These are phyloP conservation scores for Lucilia sericata DNA, from an alignment of 1,140 invertebrate species.

Conservation along the genomic window DNA sequence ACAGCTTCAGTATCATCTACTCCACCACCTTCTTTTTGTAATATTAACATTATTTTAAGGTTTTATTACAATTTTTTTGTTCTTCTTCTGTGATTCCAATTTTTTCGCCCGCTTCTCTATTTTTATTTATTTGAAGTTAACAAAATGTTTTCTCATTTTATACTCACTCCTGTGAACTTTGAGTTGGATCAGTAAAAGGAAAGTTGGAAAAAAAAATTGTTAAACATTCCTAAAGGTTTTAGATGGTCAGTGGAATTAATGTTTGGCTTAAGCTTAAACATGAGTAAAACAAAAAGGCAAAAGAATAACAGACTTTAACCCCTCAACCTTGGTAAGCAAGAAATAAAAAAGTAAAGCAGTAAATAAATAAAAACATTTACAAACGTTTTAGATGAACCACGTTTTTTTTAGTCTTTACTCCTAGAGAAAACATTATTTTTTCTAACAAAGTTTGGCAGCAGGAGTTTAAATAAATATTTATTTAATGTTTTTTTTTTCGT, in stretches of 20 bases:
- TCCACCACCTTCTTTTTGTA: neutral
- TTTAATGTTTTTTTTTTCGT: neutral
- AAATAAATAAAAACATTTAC: neutral
- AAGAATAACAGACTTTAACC: neutral
- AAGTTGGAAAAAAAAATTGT: neutral
- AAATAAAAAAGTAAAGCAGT: neutral
- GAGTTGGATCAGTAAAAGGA: too few relatives aligned
- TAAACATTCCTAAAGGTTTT: conserved; percentile 6
- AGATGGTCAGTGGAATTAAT: conserved; percentile 20
- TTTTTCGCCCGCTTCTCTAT: neutral
- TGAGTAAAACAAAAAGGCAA: neutral
- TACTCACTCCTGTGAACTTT: neutral
- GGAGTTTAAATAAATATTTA: neutral
- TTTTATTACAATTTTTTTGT: neutral
- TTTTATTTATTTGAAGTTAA: conserved; percentile 7
- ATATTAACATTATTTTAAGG: conserved; percentile 21
- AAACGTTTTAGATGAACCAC: too few relatives aligned
- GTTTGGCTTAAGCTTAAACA: conserved; percentile 21
- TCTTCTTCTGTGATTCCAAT: neutral
- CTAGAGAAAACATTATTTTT: too few relatives aligned
- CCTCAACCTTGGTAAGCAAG: neutral
- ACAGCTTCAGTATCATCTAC: neutral
- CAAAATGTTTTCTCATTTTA: neutral
- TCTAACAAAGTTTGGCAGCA: neutral
- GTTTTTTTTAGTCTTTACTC: too few relatives aligned